These are phyloP conservation scores for Patiria miniata DNA, from an alignment of 35 echinoderm and acorn worm species.

Conservation along the genomic window DNA sequence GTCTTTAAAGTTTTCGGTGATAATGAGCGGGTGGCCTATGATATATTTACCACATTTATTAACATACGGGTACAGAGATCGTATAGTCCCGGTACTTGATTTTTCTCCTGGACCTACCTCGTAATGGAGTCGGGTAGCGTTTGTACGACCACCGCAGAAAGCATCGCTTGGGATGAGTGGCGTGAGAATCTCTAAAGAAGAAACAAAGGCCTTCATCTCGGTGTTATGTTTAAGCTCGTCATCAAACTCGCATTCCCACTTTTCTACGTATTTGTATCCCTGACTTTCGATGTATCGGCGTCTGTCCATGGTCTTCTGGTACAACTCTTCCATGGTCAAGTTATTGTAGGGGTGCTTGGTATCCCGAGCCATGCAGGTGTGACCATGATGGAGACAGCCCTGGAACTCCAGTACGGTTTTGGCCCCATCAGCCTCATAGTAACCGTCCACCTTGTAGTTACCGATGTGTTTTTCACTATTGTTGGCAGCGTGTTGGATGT, in stretches of 20 bases:
- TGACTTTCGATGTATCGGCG: not conserved
- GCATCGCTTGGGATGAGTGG: constrained; percentile 27
- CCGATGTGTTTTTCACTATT: no score
- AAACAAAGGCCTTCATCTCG: not conserved
- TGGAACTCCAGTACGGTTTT: no score
- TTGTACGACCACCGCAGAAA: no score
- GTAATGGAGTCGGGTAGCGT: no score
- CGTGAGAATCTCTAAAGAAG: not conserved
- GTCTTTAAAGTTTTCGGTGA: constrained; percentile 44
- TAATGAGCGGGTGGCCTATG: constrained; percentile 29
- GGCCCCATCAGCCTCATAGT: no score
- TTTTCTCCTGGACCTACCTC: no score
- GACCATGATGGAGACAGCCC: constrained; percentile 56
- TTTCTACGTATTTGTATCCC: constrained; percentile 8
- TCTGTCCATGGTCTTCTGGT: no score
- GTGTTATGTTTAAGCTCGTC: not conserved
- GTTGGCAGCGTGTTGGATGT: not conserved
- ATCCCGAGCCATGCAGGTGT: not conserved
- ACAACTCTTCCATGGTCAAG: constrained; percentile 18
- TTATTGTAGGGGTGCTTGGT: not conserved
- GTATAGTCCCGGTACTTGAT: constrained; percentile 59
- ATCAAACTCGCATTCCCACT: constrained; percentile 49
- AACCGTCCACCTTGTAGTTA: not conserved
- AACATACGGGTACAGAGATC: constrained; percentile 16
- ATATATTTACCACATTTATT: constrained; percentile 48